phyloP scores from a whole-genome alignment of 2,888 invertebrate species.

The Dioctria rufipes region DNA sequence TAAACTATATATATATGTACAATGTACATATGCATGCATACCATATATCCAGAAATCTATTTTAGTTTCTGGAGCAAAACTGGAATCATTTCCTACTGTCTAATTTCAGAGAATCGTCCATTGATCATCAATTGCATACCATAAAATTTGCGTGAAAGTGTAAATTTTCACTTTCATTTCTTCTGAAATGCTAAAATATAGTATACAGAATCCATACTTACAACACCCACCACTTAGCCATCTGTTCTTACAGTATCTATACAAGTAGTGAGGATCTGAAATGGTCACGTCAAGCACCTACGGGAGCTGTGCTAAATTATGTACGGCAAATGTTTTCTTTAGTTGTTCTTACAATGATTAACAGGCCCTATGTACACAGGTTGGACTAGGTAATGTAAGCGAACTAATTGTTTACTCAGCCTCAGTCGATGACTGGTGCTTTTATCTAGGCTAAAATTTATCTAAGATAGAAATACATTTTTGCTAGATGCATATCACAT shows the following conservation, averaged over 20 bases:
- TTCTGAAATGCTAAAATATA: neutral
- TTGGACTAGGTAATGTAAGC: constrained; percentile 10
- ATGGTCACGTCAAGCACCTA: neutral
- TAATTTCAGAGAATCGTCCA: constrained; percentile 21
- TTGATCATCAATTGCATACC: constrained; percentile 40
- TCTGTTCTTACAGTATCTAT: neutral
- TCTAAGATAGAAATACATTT: constrained; percentile 1
- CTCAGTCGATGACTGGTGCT: neutral
- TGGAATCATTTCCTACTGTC: constrained; percentile 26
- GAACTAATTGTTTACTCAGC: constrained; percentile 33
- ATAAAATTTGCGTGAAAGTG: constrained; percentile 43
- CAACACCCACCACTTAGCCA: neutral
- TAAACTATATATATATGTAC: neutral
- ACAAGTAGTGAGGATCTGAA: neutral
- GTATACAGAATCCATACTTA: too few relatives aligned
- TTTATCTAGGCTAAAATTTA: constrained; percentile 25
- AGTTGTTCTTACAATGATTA: neutral
- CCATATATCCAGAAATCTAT: constrained; percentile 22
- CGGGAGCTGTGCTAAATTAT: constrained; percentile 11
- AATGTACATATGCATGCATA: too few relatives aligned
- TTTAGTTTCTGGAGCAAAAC: constrained; percentile 40
- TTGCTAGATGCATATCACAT: too few relatives aligned
- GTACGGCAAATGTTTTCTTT: constrained; percentile 29
- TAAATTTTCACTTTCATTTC: constrained; percentile 23
- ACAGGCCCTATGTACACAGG: constrained; percentile 23